phyloP scores from a whole-genome alignment of 2,888 invertebrate species.

The Lagria hirta region DNA sequence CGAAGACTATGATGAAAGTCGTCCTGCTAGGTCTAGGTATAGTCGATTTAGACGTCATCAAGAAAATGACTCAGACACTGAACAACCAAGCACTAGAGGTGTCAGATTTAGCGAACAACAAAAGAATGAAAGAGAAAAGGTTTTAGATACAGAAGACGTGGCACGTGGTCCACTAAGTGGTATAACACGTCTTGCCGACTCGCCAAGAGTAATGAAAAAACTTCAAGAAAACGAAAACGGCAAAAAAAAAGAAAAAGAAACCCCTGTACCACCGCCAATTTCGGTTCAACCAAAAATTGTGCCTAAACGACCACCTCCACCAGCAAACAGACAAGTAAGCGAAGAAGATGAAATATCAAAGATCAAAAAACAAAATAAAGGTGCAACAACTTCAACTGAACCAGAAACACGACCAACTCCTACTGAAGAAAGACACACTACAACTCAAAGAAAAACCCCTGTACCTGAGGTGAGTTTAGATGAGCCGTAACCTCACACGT shows the following conservation, averaged over 20 bases:
- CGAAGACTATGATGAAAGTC: conserved; percentile 69
- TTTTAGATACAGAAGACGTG: conserved; percentile 87
- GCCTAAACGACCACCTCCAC: conserved; percentile 56
- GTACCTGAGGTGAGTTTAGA: conserved; percentile 78
- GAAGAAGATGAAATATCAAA: conserved; percentile 89
- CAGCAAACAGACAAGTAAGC: conserved; percentile 76
- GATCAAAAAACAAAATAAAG: conserved; percentile 85
- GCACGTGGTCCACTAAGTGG: conserved; percentile 85
- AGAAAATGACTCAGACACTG: conserved; percentile 77
- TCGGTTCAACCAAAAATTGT: conserved; percentile 58
- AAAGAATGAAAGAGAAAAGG: conserved; percentile 70
- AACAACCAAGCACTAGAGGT: conserved; percentile 58
- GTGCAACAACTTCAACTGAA: conserved; percentile 61
- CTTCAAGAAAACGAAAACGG: conserved; percentile 75
- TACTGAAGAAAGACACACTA: conserved; percentile 57
- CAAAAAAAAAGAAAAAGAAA: conserved; percentile 77
- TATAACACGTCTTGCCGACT: conserved; percentile 83
- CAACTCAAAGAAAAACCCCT: conserved; percentile 64
- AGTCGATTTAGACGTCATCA: conserved; percentile 60
- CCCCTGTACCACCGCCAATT: conserved; percentile 59
- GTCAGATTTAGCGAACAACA: conserved; percentile 68
- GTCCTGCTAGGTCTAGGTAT: conserved; percentile 68
- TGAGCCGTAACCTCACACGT: conserved; percentile 53
- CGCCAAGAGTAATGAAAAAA: conserved; percentile 85
- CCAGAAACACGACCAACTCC: conserved; percentile 57